Evolutionary conservation across 2,888 invertebrate species (phyloP).

Genomic region (Malachius bipustulatus): DNA sequence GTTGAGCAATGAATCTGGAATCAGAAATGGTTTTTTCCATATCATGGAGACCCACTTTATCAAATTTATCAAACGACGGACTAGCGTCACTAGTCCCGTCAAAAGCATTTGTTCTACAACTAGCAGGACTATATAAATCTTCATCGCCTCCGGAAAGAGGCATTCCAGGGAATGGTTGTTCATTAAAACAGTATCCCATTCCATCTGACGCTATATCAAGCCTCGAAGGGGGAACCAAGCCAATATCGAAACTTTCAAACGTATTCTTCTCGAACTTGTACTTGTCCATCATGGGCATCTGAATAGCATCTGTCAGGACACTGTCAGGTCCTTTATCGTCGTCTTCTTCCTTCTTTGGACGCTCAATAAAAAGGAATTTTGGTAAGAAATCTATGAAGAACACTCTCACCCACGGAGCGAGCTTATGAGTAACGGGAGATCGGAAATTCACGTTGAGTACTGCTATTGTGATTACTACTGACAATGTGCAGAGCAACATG

Average conservation of each 20-base stretch:
- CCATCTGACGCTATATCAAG: conserved; percentile 54
- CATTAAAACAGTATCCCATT: conserved; percentile 52
- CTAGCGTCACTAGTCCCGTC: conserved; percentile 53
- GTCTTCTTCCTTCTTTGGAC: conserved; percentile 72
- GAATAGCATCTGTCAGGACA: conserved; percentile 61
- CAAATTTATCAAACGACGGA: conserved; percentile 73
- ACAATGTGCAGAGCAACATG: conserved; percentile 87
- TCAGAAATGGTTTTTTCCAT: conserved; percentile 89
- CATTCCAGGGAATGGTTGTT: conserved; percentile 55
- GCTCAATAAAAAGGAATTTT: conserved; percentile 74
- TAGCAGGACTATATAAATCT: conserved; percentile 65
- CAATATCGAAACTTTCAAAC: conserved; percentile 40
- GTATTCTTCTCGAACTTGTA: conserved; percentile 50
- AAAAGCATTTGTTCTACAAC: conserved; percentile 35
- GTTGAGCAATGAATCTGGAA: conserved; percentile 89
- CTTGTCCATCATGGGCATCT: conserved; percentile 50
- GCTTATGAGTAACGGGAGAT: conserved; percentile 83
- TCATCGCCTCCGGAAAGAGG: conserved; percentile 69
- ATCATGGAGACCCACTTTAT: conserved; percentile 69
- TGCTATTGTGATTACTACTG: conserved; percentile 86
- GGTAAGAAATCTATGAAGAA: conserved; percentile 79
- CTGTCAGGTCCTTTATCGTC: conserved; percentile 38
- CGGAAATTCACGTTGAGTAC: conserved; percentile 89
- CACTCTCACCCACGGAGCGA: conserved; percentile 83
- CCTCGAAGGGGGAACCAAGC: conserved; percentile 37